Evolutionary conservation across 2,113 vertebrate genomes (phyloP), one percentile per base, ranked within the genome.

Genomic region (Zingel zingel): DNA sequence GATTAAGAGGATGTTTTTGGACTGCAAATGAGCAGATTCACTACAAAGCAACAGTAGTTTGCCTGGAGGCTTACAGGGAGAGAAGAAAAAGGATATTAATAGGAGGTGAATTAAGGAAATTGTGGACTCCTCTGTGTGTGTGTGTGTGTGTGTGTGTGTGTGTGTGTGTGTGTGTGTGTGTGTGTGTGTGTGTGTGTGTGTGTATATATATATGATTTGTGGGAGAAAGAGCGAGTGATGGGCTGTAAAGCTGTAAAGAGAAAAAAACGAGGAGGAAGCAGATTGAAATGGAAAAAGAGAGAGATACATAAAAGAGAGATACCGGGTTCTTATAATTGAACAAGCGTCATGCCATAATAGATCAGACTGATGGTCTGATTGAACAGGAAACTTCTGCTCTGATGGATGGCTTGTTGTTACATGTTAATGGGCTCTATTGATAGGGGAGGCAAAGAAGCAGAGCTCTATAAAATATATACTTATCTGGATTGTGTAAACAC

Each of bases 381-480:
- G 85, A 87, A 64, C 82, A 81, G 84, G 59, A 82, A 87, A 85
- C 80, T 30, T 82, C n/a, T 69, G 7, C 63, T 4, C 39, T 93
- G 88, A 93, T 79, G 85, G 88, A 91, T 87, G 72, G 63, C 76
- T 75, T 72, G 9, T 70, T 54, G 84, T 82, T 58, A 64, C 74
- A 80, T 89, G 83, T 87, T 91, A 92, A 93, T 88, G 83, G 81
- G 64, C 81, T 86, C 66, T 54, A 72, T 81, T 86, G 85, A 91
- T 83, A 66, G 79, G 84, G 66, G 68, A 87, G 76, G 53, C 58
- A 76, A 77, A 71, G 81, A 79, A 57, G 66, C 75, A 51, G 58
- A 19, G 58, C 88, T 94, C 86, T 86, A 89, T 88, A 83, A 91
- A 92, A 90, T 88, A 91, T 48, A 88, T 87, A 89, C 70, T 80